Base-by-base conservation (phyloP, 2,888 invertebrate genomes). In the Matsumyia berberina region DNA sequence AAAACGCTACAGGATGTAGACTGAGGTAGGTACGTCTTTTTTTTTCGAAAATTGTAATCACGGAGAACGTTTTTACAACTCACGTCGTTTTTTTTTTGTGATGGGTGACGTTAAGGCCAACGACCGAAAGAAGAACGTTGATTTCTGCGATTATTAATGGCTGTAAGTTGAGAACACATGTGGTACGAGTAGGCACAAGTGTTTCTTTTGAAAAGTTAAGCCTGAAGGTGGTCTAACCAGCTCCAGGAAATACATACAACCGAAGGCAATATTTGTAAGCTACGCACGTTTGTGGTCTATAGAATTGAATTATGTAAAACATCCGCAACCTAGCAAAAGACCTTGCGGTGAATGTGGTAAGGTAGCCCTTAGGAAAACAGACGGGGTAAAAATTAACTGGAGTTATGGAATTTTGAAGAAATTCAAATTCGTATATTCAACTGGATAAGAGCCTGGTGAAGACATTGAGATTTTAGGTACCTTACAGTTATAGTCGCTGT, bases 281-380 rank as follows among this genome's bases (percentile, higher is more conserved):
- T 17, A n/a, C 29, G 37, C 72, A 72, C 79, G 72, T 72, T 31
- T 66, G 11, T 66, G 53, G 44, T 29, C 35, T 29, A 24, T 31
- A 29, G 60, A 78, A 78, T 67, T 60, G 58, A 76, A 76, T 77
- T 69, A 76, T 58, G 58, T 42, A 60, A 17, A 60, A 67, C 58
- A 67, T 76, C 42, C 58, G 33, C 33, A 53, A 35, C 46, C 15
- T 64, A 51, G 44, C 17, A 17, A 8, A 17, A 24, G 24, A 24
- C 24, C 24, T 24, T 24, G 24, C 1, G 4, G 24, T 24, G 24
- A 24, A 24, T 24, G 24, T 24, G 24, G n/a, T n/a, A n/a, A n/a
- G n/a, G n/a, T n/a, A n/a, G n/a, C n/a, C n/a, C n/a, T n/a, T n/a
- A n/a, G n/a, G n/a, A n/a, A n/a, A n/a, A n/a, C n/a, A n/a, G n/a